These are phyloP conservation scores for Drosophila dunni DNA, from an alignment of 1,140 invertebrate genomes.

Conservation along the genomic window DNA sequence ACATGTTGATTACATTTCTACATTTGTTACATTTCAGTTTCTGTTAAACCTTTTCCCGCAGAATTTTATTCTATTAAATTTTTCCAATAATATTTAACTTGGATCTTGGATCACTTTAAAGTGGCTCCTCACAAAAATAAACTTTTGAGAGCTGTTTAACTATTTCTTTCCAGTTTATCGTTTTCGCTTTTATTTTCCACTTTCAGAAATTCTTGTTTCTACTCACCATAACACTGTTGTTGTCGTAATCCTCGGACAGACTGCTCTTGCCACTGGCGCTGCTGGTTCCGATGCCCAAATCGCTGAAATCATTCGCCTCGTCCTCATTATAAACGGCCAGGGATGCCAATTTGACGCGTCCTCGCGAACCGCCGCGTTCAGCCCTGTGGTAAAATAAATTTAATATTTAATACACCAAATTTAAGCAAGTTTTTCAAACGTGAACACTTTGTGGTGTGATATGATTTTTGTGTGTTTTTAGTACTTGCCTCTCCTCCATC, in stretches of 20 bases:
- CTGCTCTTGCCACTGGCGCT: slow-evolving; percentile 90
- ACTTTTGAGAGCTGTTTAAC: too few species aligned
- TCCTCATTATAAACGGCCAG: slow-evolving; percentile 90
- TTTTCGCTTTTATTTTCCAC: not conserved
- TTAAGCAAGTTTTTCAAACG: not conserved
- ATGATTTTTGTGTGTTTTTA: not conserved
- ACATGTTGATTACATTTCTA: too few species aligned
- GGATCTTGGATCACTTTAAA: too few species aligned
- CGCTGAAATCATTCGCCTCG: slow-evolving; percentile 92
- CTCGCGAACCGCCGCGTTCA: slow-evolving; percentile 85
- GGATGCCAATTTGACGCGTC: slow-evolving; percentile 86
- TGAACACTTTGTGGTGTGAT: not conserved
- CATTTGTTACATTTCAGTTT: too few species aligned
- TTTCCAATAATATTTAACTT: too few species aligned
- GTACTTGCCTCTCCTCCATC: slow-evolving; percentile 93
- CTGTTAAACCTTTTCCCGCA: too few species aligned
- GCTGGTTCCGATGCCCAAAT: slow-evolving; percentile 92
- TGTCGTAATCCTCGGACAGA: slow-evolving; percentile 89
- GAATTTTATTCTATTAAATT: too few species aligned
- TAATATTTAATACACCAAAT: not conserved
- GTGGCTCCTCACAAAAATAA: too few species aligned
- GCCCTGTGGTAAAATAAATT: slow-evolving; percentile 81
- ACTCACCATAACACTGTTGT: slow-evolving; percentile 89
- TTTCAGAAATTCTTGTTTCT: not conserved
- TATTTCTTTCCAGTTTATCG: too few species aligned